Percentiles rank a stretch among this genome's conserved stretches.
Conservation (phyloP, 2,888 invertebrate species). For the Herminia tarsipennalis region DNA sequence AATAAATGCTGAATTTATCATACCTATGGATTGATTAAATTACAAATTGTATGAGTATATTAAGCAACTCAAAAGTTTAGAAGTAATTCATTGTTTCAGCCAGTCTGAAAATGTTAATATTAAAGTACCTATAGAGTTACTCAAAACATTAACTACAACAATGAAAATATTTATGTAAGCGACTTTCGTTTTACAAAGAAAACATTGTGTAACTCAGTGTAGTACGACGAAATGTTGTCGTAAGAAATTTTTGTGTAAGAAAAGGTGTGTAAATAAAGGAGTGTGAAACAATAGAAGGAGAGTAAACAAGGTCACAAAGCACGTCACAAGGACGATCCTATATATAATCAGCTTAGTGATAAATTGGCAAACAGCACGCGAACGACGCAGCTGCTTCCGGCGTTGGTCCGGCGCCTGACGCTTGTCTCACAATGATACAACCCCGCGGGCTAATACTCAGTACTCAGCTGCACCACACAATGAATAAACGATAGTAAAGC, state of each 20-base stretch:
- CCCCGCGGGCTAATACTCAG: constrained; percentile 29
- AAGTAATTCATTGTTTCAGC: too few species aligned
- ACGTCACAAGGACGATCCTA: constrained; percentile 79
- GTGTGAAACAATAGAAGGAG: constrained; percentile 71
- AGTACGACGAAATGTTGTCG: constrained; percentile 42
- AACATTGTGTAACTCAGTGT: neutral
- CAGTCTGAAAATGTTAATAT: too few species aligned
- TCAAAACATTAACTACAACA: too few species aligned
- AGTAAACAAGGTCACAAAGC: constrained; percentile 81
- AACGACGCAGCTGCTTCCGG: constrained; percentile 82
- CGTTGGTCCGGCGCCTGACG: constrained; percentile 31
- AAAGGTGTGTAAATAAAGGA: constrained; percentile 74
- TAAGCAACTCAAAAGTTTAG: too few species aligned
- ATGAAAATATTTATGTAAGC: too few species aligned
- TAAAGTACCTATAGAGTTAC: too few species aligned
- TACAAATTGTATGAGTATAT: too few species aligned
- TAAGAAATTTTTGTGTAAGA: constrained; percentile 53
- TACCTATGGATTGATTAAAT: too few species aligned
- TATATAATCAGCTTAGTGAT: constrained; percentile 85
- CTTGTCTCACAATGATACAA: constrained; percentile 30
- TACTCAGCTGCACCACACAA: constrained; percentile 21
- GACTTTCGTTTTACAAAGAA: neutral
- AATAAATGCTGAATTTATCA: too few species aligned
- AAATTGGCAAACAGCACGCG: constrained; percentile 85
- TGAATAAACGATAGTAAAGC: constrained; percentile 35